phyloP scores from a whole-genome alignment of 2,113 vertebrate species.

The Brachirus orientalis region DNA sequence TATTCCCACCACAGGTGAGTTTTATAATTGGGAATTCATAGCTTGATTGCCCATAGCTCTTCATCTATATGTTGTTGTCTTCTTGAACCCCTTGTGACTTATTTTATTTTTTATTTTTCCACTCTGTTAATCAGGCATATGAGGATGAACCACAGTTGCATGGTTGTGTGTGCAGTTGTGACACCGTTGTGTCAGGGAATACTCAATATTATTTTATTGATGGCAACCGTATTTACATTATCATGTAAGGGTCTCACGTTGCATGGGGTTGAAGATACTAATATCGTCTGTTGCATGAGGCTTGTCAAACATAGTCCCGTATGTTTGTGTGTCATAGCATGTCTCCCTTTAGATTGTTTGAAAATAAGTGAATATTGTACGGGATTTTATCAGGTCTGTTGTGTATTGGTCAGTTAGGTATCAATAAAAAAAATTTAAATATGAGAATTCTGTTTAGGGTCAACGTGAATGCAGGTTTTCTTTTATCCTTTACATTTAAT shows the following conservation, averaged over 20 bases:
- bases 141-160: conserved; percentile 61
- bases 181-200: background rate
- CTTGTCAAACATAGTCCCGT: conserved; percentile 41
- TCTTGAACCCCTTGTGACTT: conserved; percentile 57
- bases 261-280: conserved; percentile 63
- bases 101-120: conserved; percentile 34
- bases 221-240: no score
- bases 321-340: conserved; percentile 62
- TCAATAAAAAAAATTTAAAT: background rate
- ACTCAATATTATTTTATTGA: conserved; percentile 2
- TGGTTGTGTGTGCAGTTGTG: conserved; percentile 58
- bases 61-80: conserved; percentile 59
- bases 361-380: conserved; percentile 10
- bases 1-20: conserved; percentile 93
- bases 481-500: background rate
- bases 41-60: conserved; percentile 69
- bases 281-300: conserved; percentile 67
- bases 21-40: conserved; percentile 79
- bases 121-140: conserved; percentile 28
- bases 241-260: conserved; percentile 38
- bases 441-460: background rate
- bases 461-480: background rate
- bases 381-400: background rate
- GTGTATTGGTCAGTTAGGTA: conserved; percentile 10
- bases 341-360: conserved; percentile 36